Evolutionary conservation across 2,888 invertebrate species (phyloP).

Genomic region (Zonitis immaculata): DNA sequence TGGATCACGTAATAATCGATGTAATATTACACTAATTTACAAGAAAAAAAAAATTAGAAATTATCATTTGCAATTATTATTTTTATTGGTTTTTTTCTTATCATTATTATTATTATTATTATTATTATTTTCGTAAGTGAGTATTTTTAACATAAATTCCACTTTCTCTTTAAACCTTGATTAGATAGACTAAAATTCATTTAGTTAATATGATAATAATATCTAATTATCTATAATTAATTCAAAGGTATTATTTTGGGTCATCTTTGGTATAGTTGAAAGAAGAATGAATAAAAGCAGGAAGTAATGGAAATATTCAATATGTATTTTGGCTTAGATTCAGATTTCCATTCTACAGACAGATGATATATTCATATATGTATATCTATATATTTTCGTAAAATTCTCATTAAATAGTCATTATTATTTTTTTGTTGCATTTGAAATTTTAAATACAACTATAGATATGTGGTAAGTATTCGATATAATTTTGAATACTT

Average conservation of each 20-base stretch:
- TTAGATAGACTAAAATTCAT: neutral
- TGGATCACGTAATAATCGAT: neutral
- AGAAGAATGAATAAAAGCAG: neutral
- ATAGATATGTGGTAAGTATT: too few relatives aligned
- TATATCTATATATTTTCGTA: neutral
- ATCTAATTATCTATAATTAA: too few relatives aligned
- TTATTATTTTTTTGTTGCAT: too few relatives aligned
- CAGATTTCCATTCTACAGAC: neutral
- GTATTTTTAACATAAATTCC: neutral
- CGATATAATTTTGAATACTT: too few relatives aligned
- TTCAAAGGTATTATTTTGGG: too few relatives aligned
- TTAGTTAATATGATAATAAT: too few relatives aligned
- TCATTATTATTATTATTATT: too few relatives aligned
- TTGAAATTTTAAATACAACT: too few relatives aligned
- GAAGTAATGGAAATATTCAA: neutral
- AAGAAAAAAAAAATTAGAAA: neutral
- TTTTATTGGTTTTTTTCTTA: too few relatives aligned
- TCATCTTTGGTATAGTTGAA: neutral
- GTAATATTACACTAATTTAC: neutral
- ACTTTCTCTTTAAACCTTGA: conserved; percentile 2
- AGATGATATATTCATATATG: neutral
- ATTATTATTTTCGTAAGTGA: neutral
- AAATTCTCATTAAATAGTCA: neutral
- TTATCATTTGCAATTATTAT: neutral
- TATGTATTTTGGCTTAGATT: neutral